phyloP scores from a whole-genome alignment of 2,113 vertebrate genomes.

The Rostratula benghalensis region DNA sequence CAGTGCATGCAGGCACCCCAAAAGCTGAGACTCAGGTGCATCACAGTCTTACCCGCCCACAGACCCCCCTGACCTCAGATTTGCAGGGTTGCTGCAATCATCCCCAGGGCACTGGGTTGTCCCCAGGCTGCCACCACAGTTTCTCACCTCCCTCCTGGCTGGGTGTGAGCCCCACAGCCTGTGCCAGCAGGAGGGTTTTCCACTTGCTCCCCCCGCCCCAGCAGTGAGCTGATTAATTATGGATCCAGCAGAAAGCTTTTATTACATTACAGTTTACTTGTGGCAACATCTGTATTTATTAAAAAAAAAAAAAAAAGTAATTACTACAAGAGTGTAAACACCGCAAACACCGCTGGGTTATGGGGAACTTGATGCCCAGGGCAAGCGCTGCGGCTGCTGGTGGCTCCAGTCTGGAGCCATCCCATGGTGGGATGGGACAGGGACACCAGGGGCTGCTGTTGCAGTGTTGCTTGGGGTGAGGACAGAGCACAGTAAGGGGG shows the following conservation, averaged over 20 bases:
- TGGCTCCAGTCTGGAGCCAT: rapidly evolving
- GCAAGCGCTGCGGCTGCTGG: rapidly evolving
- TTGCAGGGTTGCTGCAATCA: rapidly evolving
- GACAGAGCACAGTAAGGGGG: rapidly evolving
- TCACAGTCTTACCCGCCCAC: rapidly evolving
- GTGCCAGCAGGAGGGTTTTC: rapidly evolving
- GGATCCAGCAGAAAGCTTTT: constrained; percentile 60
- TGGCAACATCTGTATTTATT: constrained; percentile 55
- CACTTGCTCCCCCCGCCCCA: rapidly evolving
- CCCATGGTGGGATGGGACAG: neutral
- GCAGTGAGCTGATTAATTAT: constrained; percentile 41
- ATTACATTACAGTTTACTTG: constrained; percentile 41
- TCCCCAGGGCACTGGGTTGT: neutral
- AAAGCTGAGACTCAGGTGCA: rapidly evolving
- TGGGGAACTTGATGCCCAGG: neutral
- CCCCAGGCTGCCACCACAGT: rapidly evolving
- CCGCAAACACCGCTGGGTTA: neutral
- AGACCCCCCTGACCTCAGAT: rapidly evolving
- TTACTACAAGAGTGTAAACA: constrained; percentile 21
- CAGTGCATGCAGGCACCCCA: rapidly evolving
- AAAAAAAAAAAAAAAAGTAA: neutral
- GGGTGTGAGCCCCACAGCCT: neutral
- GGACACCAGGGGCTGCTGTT: neutral
- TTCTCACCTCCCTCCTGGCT: neutral
- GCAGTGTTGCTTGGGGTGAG: rapidly evolving